Evolutionary conservation across 1,140 invertebrate genomes (phyloP), one percentile per base, ranked within the genome.

Genomic region (Chrysopa pallens): DNA sequence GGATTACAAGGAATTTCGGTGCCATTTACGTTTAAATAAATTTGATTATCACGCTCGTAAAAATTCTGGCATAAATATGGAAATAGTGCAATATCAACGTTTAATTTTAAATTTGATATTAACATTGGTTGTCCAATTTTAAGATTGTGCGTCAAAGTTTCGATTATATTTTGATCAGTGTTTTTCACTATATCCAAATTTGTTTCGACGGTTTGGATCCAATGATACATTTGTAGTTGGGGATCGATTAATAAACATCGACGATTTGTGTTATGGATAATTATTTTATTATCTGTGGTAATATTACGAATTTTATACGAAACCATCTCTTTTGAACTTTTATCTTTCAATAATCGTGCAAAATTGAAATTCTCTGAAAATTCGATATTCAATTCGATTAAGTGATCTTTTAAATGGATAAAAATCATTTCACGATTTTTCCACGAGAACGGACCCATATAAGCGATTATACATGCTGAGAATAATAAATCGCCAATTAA

Each of bases 171-270:
- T 6, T 69, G 57, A 61, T 89, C 80, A 23, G 75, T 76, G 29
- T 88, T 74, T 61, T 87, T 88, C n/a, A 91, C 67, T 6, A 88
- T 68, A 53, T 78, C 70, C 9, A 93, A 53, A 38, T 84, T 63
- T 53, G 83, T 86, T 62, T 94, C 87, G 80, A 91, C 83, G 49
- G 77, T 85, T 59, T 87, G 86, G 7, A 95, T 78, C 89, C 89
- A 95, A 57, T 85, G 84, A 58, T 87, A 90, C 5, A 88, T 89
- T 61, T 94, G 90, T 17, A 76, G 77, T 65, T 61, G 56, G 1
- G 90, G 89, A 70, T 94, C 90, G 46, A 94, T 81, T 51, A 93
- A 76, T 36, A 95, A 63, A 11, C 87, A 88, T 75, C 84, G 93
- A 50, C 84, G 65, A 55, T 74, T 74, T 0, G 79, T 80, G 46